Evolutionary conservation across 2,888 invertebrate genomes (phyloP), one percentile per base, ranked within the genome.

Genomic region (Trissolcus brochymenae): DNA sequence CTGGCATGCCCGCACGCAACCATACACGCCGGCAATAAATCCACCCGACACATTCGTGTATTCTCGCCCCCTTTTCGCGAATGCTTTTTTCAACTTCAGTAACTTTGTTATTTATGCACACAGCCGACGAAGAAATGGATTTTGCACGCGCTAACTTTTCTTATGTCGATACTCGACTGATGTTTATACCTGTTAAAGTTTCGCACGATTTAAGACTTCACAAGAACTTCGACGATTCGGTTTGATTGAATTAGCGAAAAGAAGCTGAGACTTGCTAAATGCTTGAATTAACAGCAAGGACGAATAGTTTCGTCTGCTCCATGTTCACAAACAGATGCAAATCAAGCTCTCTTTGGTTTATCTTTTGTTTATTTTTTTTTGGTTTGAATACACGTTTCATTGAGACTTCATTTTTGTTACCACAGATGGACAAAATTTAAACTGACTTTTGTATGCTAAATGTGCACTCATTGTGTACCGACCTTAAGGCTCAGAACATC

Each of bases 81-180:
- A 80, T 81, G 16, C 16, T 85, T 87, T 68, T 86, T 71, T 84
- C 79, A 87, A 86, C 87, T 87, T 82, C 65, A 77, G 82, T 84
- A 87, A 87, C 85, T 88, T 88, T 83, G 86, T 87, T 88, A 88
- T 88, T 88, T 87, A 88, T 87, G 86, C 84, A 35, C 35, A 81
- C 79, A 81, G 81, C 84, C 85, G 83, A 83, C 82, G 82, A 79
- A 82, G 84, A 83, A 87, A 87, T 87, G 84, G 86, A 86, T 87
- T 87, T 85, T 83, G 79, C 82, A 78, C 66, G 21, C 62, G 75
- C 49, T 11, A 35, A 35, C 35, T 35, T 35, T 35, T 35, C 35
- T 35, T 2, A 35, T 35, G 35, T 35, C 35, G 35, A 35, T 35
- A 35, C 35, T 11, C 35, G 11, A 35, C 9, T 35, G 35, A 35